Evolutionary conservation across 2,797 vertebrate species (phyloP).

Genomic region (Diplodus sargus): DNA sequence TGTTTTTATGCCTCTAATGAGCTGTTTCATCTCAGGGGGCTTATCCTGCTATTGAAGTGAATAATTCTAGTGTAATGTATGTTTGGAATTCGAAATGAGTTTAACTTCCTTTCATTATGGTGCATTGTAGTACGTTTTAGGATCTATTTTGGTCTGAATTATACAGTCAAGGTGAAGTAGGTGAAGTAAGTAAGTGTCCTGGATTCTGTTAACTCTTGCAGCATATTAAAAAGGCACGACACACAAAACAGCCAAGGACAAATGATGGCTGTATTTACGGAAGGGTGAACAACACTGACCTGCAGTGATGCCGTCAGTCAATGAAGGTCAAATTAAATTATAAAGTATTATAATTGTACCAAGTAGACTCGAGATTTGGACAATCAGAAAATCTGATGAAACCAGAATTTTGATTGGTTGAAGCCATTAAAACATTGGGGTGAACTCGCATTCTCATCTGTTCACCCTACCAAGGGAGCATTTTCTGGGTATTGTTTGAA

Average conservation of each 20-base stretch:
- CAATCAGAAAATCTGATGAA: too few species aligned
- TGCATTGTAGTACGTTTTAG: slow-evolving; percentile 16
- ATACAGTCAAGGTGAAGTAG: slow-evolving; percentile 18
- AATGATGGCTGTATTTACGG: slow-evolving; percentile 2
- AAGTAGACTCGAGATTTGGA: too few species aligned
- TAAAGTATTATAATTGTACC: background rate
- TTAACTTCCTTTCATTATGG: slow-evolving; percentile 21
- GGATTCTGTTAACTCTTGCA: background rate
- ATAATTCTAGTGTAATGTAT: slow-evolving; percentile 51
- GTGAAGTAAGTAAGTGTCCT: background rate
- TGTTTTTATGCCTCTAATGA: slow-evolving; percentile 66
- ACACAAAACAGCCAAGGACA: background rate
- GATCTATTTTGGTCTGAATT: slow-evolving; percentile 32
- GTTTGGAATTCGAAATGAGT: slow-evolving; percentile 61
- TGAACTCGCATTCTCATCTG: too few species aligned
- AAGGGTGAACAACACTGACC: slow-evolving; percentile 6
- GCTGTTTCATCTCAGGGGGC: slow-evolving; percentile 59
- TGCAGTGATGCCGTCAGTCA: slow-evolving; percentile 4
- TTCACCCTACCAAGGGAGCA: too few species aligned
- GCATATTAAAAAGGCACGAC: background rate
- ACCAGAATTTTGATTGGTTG: too few species aligned
- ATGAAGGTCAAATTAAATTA: slow-evolving; percentile 20
- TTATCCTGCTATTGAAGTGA: slow-evolving; percentile 55
- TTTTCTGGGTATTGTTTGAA: background rate
- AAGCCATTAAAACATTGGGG: too few species aligned